phyloP scores from a whole-genome alignment of 2,113 vertebrate genomes.

The Nesogale talazaci region DNA sequence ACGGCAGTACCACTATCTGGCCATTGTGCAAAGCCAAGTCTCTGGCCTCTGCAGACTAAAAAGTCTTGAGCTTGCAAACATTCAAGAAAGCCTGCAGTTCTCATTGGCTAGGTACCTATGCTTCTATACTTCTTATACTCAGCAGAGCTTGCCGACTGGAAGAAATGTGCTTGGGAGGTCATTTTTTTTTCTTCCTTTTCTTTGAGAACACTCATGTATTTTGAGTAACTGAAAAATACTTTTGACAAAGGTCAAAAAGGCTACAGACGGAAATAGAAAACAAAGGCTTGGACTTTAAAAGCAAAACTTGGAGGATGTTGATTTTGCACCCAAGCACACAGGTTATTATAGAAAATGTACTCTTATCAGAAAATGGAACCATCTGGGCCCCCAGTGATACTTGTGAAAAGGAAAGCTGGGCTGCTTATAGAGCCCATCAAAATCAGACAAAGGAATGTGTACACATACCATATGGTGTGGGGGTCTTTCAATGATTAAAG shows the following conservation, averaged over 20 bases:
- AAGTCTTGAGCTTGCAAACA: neutral
- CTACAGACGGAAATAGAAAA: constrained; percentile 54
- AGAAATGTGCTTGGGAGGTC: constrained; percentile 10
- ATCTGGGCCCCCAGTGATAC: neutral
- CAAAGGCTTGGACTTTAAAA: constrained; percentile 58
- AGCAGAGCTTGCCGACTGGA: constrained; percentile 20
- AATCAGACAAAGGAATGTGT: constrained; percentile 5
- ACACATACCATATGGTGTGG: neutral
- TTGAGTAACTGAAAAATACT: constrained; percentile 48
- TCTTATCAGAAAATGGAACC: constrained; percentile 59
- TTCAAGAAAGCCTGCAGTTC: neutral
- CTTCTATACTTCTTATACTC: neutral
- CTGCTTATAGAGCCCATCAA: constrained; percentile 7
- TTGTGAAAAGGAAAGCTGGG: constrained; percentile 48
- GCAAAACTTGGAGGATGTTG: constrained; percentile 63
- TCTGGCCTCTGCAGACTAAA: neutral
- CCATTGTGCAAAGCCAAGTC: neutral
- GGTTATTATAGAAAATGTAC: neutral
- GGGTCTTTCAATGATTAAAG: constrained; percentile 40
- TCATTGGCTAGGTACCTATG: neutral
- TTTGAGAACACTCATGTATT: constrained; percentile 1
- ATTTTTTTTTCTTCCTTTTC: neutral
- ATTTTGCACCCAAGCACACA: constrained; percentile 41
- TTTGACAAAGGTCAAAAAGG: constrained; percentile 62
- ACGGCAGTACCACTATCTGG: neutral